These are phyloP conservation scores for Amphipoea lucens DNA, from an alignment of 2,888 invertebrate species.

Conservation along the genomic window DNA sequence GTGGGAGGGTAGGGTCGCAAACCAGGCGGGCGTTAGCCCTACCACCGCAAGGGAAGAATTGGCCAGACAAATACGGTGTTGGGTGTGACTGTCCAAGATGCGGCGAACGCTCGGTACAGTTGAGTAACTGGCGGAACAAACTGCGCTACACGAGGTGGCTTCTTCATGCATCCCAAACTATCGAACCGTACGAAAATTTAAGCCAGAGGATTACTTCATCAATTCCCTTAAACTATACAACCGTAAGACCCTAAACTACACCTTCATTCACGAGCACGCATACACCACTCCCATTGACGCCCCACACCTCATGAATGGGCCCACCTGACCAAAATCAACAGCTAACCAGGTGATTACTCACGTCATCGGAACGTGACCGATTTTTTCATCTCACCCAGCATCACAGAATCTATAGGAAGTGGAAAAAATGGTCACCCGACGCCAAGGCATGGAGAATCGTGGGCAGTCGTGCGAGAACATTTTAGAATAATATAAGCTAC, in stretches of 20 bases:
- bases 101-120: no score
- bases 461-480: conserved; percentile 69
- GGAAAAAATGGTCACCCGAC: conserved; percentile 69
- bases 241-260: background rate
- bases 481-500: conserved; percentile 76
- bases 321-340: conserved; percentile 71
- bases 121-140: no score
- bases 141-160: no score
- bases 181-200: background rate
- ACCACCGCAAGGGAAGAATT: no score
- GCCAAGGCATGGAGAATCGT: conserved; percentile 78
- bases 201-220: background rate
- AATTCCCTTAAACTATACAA: background rate
- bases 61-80: no score
- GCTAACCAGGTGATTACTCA: conserved; percentile 80
- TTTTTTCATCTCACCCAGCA: conserved; percentile 64
- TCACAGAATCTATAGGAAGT: conserved; percentile 61
- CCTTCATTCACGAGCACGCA: conserved; percentile 28
- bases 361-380: conserved; percentile 78
- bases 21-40: no score
- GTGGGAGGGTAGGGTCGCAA: no score
- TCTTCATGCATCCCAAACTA: background rate
- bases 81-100: no score
- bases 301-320: conserved; percentile 57
- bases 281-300: conserved; percentile 45